Evolutionary conservation across 2,113 vertebrate species (phyloP), one percentile per base, ranked within the genome.

Genomic region (Caranx melampygus): DNA sequence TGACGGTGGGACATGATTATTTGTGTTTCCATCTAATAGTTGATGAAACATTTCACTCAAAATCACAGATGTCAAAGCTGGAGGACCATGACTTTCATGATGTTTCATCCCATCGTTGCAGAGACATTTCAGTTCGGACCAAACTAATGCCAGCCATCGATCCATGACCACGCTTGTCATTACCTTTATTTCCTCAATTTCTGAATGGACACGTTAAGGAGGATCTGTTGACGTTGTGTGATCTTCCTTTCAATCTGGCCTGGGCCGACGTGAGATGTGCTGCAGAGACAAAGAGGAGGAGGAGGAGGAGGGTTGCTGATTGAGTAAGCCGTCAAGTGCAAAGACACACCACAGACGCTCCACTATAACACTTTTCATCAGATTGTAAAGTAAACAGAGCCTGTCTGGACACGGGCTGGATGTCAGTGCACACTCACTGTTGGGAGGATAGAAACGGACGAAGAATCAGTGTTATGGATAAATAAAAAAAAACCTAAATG

Each of bases 351-450:
- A 54, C 83, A 51, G 68, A 81, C 61, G 0, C 62, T 51, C 15
- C 21, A 13, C 75, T 57, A 37, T 51, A 35, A 61, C 69, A 45
- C 77, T 72, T 79, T 62, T 68, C 72, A 65, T 78, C 74, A 52
- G 75, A 72, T 57, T 51, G 85, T 58, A 84, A 87, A 70, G 74
- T 84, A 82, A 84, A 86, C 75, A 78, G 7, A 78, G 59, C 82
- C 75, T 81, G 85, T 70, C 75, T 76, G 79, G 75, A 87, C 85
- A 74, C 1, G 70, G 75, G 16, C 75, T 72, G 62, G 59, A 80
- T 55, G 34, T 83, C 69, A 82, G 51, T 26, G 63, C 72, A 80
- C 59, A 74, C 34, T 52, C 60, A 20, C 11, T 26, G 13, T 14
- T 11, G 68, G 37, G 55, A 3, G 21, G 18, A 14, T 55, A 20